Evolutionary conservation across 2,113 vertebrate species (phyloP).

Genomic region (Proterorhinus semilunaris): DNA sequence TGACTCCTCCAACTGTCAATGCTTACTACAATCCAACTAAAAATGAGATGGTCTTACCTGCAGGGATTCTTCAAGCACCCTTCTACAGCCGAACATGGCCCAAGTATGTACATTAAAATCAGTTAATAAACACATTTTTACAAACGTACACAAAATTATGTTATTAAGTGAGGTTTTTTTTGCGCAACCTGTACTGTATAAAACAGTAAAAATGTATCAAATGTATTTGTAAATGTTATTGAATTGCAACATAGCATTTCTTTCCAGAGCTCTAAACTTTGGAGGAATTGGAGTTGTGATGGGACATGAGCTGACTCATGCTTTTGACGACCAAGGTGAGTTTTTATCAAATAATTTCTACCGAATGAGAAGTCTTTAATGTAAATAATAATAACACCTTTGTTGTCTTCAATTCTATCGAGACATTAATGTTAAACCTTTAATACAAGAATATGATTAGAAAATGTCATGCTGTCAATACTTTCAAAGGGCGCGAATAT

Average conservation of each 20-base stretch:
- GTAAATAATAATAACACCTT: not conserved
- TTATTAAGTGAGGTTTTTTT: too few species aligned
- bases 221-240: not conserved
- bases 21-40: slow-evolving; percentile 98
- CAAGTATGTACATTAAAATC: slow-evolving; percentile 77
- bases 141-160: too few species aligned
- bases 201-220: not conserved
- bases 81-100: slow-evolving; percentile 89
- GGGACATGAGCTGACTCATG: slow-evolving; percentile 94
- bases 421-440: too few species aligned
- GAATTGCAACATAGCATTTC: not conserved
- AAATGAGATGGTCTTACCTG: slow-evolving; percentile 96
- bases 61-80: slow-evolving; percentile 91
- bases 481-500: slow-evolving; percentile 85
- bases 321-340: slow-evolving; percentile 93
- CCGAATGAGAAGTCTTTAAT: not conserved
- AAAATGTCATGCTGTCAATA: not conserved
- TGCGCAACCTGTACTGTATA: too few species aligned
- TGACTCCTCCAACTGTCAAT: slow-evolving; percentile 94
- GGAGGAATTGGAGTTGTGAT: slow-evolving; percentile 95
- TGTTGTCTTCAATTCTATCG: too few species aligned
- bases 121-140: not conserved
- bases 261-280: slow-evolving; percentile 87
- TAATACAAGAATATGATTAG: not conserved
- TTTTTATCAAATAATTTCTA: slow-evolving; percentile 4